A percentile compares a stretch with the other conserved stretches of the same genome.
phyloP scores from a whole-genome alignment of 2,888 invertebrate genomes.

The Pollenia griseotomentosa region DNA sequence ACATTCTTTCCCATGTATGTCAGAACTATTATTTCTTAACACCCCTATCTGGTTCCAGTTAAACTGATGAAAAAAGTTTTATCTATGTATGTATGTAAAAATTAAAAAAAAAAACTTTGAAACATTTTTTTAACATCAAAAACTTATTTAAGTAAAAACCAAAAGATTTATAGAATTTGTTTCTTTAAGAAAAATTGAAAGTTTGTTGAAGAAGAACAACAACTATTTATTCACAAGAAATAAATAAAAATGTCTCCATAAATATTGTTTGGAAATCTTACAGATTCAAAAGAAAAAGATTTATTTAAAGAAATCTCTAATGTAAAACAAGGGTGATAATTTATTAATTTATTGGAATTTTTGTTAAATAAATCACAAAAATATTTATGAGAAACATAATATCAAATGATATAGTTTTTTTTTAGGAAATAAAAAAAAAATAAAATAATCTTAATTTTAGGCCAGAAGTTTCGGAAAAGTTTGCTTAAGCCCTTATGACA shows the following conservation, averaged over 20 bases:
- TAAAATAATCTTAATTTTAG: neutral
- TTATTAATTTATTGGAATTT: conserved; percentile 11
- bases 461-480: neutral
- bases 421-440: too few species aligned
- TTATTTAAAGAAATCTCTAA: conserved; percentile 15
- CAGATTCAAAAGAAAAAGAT: neutral
- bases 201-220: neutral
- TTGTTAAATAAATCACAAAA: neutral
- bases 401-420: too few species aligned
- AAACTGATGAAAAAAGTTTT: conserved; percentile 49
- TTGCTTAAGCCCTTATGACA: too few species aligned
- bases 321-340: neutral
- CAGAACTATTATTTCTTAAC: too few species aligned
- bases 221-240: neutral
- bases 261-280: conserved; percentile 29
- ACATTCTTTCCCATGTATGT: too few species aligned
- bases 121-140: neutral
- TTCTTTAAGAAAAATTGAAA: conserved; percentile 22
- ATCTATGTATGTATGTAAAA: neutral
- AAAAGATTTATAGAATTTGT: conserved; percentile 48
- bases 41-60: neutral
- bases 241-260: conserved; percentile 14
- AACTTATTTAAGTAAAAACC: conserved; percentile 1
- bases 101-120: neutral
- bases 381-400: neutral